Base-by-base conservation (phyloP, 2,113 vertebrate genomes). In the Macrotis lagotis region DNA sequence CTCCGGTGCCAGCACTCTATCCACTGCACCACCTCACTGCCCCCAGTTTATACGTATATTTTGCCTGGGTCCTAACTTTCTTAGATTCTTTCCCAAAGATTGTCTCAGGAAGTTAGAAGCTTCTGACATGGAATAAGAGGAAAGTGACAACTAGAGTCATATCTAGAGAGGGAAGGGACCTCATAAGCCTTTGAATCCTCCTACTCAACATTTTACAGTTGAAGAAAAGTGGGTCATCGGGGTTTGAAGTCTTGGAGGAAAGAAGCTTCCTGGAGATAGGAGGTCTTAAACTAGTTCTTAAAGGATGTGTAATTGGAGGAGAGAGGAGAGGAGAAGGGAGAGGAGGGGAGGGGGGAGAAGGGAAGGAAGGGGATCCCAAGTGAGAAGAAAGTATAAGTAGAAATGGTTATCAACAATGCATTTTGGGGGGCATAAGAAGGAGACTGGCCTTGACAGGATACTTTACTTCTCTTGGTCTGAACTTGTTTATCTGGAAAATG, bases 101-200 rank as follows among this genome's bases (percentile, higher is more conserved):
- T 50, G 28, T 51, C 90, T 91, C n/a, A 26, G 91, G 90, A 95
- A 49, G 48, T 92, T 49, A 91, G 74, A 90, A 8, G 28, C 66
- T 51, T 51, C 26, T 26, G 49, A 52, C 0, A 53, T 53, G 37
- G 55, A 66, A 1, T 66, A 66, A 66, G 90, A 95, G 19, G 92
- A n/a, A 44, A 51, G 8, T 48, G 66, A 44, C 1, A 83, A 44
- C 37, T 22, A 44, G 37, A 83, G 6, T 83, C 66, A 83, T 83
- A 74, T 19, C 37, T 24, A 83, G 66, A n/a, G 14, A 16, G n/a
- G 16, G 3, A 74, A 74, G 66, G 37, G 16, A 83, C 66, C 16
- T 83, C n/a, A 83, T 37, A n/a, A 44, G 37, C 5, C 37, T 83
- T 83, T 44, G 66, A 83, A 19, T n/a, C 66, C 16, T n/a, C 66